Evolutionary conservation across 92 coral and sea anemone genomes (phyloP), one percentile per base, ranked within the genome.

Genomic region (Meandrina meandrites): DNA sequence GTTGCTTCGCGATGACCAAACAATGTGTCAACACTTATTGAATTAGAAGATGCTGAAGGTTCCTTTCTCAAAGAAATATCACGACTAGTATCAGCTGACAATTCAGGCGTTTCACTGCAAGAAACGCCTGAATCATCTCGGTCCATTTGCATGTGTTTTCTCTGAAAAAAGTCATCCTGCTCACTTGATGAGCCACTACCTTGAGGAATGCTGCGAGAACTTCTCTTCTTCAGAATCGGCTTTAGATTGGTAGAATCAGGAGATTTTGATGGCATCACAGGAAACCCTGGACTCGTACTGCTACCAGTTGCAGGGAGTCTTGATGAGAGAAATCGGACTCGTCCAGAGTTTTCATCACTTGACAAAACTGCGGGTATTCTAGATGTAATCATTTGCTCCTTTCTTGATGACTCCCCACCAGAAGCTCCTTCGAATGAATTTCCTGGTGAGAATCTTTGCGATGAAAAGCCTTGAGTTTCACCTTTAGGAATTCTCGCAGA

Each of bases 231-330:
- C 22, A 96, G 86, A 78, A 96, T 96, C 40, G 99, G 96, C 81
- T 92, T 95, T 24, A 90, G 86, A 19, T 67, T 81, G 21, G 86
- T 74, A 8, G 84, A 50, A 57, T 86, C 91, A 53, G 89, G 90
- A 31, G 81, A 76, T 42, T 79, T 81, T 35, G 88, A 80, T 17
- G 79, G 70, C 48, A 42, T 75, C 8, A 75, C 80, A 19, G 64
- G 71, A 24, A 42, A 62, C 22, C 81, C 86, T 22, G 79, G 31
- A 37, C 79, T 85, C n/a, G 31, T 85, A 36, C 92, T 77, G 11
- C 94, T 93, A 0, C 96, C 99, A 37, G 99, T 96, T 3, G 98
- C 98, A 17, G 99, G 99, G 13, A 96, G 90, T 54, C 99, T 87
- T 22, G 99, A 96, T 2, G 98, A 93, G 19, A 95, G 82, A 83